Percentiles rank a stretch among this genome's conserved stretches.
These are phyloP conservation scores for Trichopoda pennipes DNA, from an alignment of 2,888 invertebrate species.

Conservation along the genomic window DNA sequence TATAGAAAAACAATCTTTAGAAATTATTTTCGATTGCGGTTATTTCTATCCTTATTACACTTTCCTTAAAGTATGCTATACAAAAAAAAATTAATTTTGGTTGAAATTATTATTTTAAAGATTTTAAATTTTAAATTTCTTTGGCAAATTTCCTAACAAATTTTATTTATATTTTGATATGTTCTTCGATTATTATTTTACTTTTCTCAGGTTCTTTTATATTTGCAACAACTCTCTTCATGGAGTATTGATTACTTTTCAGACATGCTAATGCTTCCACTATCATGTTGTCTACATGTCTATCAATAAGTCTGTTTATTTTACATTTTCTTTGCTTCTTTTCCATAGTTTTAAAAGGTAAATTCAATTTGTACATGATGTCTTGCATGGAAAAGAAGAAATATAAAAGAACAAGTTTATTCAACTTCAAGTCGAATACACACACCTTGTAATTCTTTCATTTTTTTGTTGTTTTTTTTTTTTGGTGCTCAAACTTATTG, in stretches of 20 bases:
- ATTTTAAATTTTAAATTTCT: not conserved
- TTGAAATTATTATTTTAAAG: too few species aligned
- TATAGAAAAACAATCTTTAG: too few species aligned
- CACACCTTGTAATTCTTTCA: not conserved
- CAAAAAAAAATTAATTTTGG: not conserved
- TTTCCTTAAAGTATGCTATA: not conserved
- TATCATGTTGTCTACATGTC: conserved; percentile 58
- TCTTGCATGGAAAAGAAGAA: conserved; percentile 25
- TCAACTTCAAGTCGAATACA: conserved; percentile 47
- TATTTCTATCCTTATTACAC: too few species aligned
- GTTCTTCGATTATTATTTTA: conserved; percentile 15
- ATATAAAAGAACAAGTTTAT: conserved; percentile 46
- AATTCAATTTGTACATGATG: conserved; percentile 56
- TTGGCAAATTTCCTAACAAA: not conserved
- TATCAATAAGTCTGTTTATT: conserved; percentile 57
- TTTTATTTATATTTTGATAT: conserved; percentile 1
- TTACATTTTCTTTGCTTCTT: conserved; percentile 2
- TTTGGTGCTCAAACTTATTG: conserved; percentile 50
- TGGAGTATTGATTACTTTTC: conserved; percentile 59
- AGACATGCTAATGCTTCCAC: conserved; percentile 50
- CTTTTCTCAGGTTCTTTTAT: conserved; percentile 4
- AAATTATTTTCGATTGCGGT: too few species aligned
- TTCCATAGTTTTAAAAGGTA: conserved; percentile 33
- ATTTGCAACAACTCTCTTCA: conserved; percentile 49
- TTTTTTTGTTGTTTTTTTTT: conserved; percentile 29